Evolutionary conservation across 2,888 invertebrate species (phyloP), one percentile per base, ranked within the genome.

Genomic region (Boloria euphrosyne): DNA sequence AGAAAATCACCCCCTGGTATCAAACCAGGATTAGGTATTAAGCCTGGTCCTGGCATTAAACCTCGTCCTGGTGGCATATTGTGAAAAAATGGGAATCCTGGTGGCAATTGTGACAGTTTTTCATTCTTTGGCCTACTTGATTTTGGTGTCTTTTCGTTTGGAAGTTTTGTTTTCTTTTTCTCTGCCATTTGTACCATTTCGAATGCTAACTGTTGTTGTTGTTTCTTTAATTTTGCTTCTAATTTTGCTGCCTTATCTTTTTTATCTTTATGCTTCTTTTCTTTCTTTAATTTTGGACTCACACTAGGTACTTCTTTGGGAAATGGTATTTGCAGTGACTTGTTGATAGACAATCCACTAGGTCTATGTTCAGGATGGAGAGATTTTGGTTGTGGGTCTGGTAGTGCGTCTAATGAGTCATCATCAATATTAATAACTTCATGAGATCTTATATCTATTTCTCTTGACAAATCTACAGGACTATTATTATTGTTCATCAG

Each of bases 211-310:
- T 88, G 91, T 81, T 87, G 87, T 67, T 91, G 90, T 73, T 90
- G 90, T 77, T 90, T 90, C 72, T 91, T 92, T 72, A 92, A 74
- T 75, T 93, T 93, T 59, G 90, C 89, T 75, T 89, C 87, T 70
- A 90, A 76, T 80, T 91, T 92, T 62, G 89, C 87, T 18, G 87
- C 77, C 79, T 93, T 92, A 77, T 90, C 89, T 77, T 92, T 92
- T 76, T 92, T 93, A 67, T 92, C 92, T 83, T 86, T 92, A 71
- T 91, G 90, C 84, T 93, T 93, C 77, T 85, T 89, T 76, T 94
- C 94, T 75, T 94, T 94, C 75, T 94, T 93, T 75, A 89, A 88
- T 83, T 93, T 94, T 85, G 89, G 78, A 93, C 92, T 76, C 89
- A 92, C 77, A 92, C 92, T 78, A 93, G 93, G 76, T 93, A 81